A percentile compares a stretch with the other conserved stretches of the same genome.
phyloP scores from a whole-genome alignment of 2,113 vertebrate genomes.

The Rutilus rutilus region DNA sequence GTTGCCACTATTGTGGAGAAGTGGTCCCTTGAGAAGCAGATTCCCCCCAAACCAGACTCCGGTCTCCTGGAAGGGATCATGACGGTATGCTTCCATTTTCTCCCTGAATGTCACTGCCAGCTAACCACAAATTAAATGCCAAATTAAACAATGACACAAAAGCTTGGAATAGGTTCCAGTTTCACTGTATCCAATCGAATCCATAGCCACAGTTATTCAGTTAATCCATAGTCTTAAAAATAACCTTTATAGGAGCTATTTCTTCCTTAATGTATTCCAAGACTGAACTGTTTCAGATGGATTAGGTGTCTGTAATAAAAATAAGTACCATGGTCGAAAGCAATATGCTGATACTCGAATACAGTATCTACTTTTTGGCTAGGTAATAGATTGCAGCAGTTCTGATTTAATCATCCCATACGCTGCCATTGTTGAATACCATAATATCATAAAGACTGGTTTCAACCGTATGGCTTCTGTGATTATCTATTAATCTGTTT shows the following conservation, averaged over 20 bases:
- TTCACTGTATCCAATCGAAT: background rate
- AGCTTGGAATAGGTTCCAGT: background rate
- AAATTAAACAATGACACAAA: background rate
- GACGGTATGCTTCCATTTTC: slow-evolving; percentile 85
- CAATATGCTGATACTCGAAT: slow-evolving; percentile 21
- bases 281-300: background rate
- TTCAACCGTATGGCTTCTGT: background rate
- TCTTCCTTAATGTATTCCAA: background rate
- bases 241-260: background rate
- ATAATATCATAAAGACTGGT: background rate
- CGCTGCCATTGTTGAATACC: background rate
- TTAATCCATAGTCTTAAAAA: slow-evolving; percentile 3
- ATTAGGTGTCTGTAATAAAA: slow-evolving; percentile 19
- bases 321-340: background rate
- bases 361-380: slow-evolving; percentile 38
- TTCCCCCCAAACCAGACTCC: slow-evolving; percentile 85
- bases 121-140: background rate
- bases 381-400: slow-evolving; percentile 16
- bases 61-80: slow-evolving; percentile 93
- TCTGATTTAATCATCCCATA: slow-evolving; percentile 51
- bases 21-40: slow-evolving; percentile 95
- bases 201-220: background rate
- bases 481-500: slow-evolving; percentile 37
- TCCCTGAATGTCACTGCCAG: background rate
- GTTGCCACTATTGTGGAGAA: slow-evolving; percentile 94